A percentile compares a stretch with the other conserved stretches of the same genome.
phyloP scores from a whole-genome alignment of 2,888 invertebrate genomes.

The Drosophila subsilvestris region DNA sequence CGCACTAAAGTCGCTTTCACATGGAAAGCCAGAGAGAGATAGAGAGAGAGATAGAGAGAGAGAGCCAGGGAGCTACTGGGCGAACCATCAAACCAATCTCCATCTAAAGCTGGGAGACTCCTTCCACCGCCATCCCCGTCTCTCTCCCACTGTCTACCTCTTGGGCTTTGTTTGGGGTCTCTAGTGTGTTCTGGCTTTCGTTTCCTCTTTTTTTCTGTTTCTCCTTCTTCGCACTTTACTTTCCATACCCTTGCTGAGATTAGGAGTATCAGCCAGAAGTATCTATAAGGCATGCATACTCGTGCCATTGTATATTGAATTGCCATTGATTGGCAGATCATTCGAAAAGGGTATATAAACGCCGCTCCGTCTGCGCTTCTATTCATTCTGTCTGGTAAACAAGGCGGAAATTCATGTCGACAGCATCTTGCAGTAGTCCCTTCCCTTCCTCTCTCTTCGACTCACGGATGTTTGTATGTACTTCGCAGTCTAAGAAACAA shows the following conservation, averaged over 20 bases:
- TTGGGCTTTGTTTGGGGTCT: conserved; percentile 16
- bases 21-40: conserved; percentile 23
- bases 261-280: neutral
- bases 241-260: neutral
- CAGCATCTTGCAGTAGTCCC: conserved; percentile 58
- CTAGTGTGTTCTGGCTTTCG: conserved; percentile 18
- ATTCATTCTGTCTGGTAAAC: conserved; percentile 32
- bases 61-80: neutral
- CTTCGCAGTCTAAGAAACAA: neutral
- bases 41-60: neutral
- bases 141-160: conserved; percentile 19
- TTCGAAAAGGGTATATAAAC: neutral
- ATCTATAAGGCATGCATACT: too few species aligned
- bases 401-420: conserved; percentile 72
- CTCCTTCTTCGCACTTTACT: conserved; percentile 48
- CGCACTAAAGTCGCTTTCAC: conserved; percentile 67
- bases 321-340: too few species aligned
- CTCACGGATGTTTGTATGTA: neutral
- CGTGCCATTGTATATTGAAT: too few species aligned
- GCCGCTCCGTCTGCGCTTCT: neutral
- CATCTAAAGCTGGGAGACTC: conserved; percentile 25
- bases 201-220: neutral
- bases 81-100: conserved; percentile 28
- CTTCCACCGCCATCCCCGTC: neutral
- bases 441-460: conserved; percentile 6